These are phyloP conservation scores for Mesitornis unicolor DNA, from an alignment of 2,113 vertebrate species.

Conservation along the genomic window DNA sequence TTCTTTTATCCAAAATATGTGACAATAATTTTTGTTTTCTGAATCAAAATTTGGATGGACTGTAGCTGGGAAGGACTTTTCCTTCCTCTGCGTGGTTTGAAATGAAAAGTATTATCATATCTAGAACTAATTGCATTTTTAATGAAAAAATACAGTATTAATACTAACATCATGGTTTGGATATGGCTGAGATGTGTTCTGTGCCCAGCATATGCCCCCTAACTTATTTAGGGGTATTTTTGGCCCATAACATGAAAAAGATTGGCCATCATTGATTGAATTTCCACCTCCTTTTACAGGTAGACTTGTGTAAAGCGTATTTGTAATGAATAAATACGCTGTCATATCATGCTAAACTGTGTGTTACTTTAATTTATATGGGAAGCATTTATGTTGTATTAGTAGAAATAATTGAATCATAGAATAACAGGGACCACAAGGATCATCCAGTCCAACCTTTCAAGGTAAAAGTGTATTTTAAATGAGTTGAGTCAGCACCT, in stretches of 20 bases:
- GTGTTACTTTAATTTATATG: background rate
- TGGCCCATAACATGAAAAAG: background rate
- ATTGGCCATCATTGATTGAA: background rate
- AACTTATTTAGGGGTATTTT: background rate
- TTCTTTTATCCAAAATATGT: background rate
- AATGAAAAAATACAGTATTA: background rate
- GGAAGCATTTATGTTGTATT: background rate
- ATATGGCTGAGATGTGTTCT: background rate
- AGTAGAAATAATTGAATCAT: too few relatives aligned
- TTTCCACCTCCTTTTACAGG: background rate
- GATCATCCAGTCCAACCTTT: too few relatives aligned
- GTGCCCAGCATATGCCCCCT: background rate
- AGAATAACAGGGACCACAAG: too few relatives aligned
- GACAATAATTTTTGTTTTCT: background rate
- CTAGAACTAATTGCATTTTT: background rate
- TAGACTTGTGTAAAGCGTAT: background rate
- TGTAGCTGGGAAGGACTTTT: background rate
- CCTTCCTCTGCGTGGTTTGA: background rate
- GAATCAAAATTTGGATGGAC: background rate
- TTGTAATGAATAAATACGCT: background rate
- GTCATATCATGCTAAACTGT: background rate
- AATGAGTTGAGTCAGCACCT: too few relatives aligned
- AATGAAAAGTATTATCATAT: background rate
- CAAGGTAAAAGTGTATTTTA: too few relatives aligned
- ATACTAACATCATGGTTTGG: background rate